phyloP scores from a whole-genome alignment of 2,888 invertebrate species.

The Crocallis elinguaria region DNA sequence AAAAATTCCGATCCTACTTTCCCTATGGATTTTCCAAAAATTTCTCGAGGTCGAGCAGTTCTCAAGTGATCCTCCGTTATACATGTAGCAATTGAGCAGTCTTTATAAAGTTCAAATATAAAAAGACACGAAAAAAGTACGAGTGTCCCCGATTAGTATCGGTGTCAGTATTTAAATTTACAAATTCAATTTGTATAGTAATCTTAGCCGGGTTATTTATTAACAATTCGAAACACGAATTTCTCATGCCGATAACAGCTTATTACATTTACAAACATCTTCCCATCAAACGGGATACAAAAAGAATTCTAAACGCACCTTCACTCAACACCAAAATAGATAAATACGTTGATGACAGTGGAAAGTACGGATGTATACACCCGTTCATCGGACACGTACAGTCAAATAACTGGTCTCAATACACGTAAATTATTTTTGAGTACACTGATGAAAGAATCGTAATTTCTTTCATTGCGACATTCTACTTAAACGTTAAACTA shows the following conservation, averaged over 20 bases:
- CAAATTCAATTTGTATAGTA: slow-evolving; percentile 9
- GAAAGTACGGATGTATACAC: slow-evolving; percentile 41
- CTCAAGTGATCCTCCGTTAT: too few species aligned
- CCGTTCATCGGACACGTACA: not conserved
- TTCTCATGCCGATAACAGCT: slow-evolving; percentile 22
- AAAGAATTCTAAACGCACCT: slow-evolving; percentile 7
- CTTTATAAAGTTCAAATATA: too few species aligned
- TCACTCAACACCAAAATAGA: slow-evolving; percentile 30
- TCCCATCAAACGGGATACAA: slow-evolving; percentile 6
- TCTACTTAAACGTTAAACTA: slow-evolving; percentile 22
- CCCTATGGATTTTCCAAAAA: too few species aligned
- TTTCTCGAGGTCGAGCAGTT: too few species aligned
- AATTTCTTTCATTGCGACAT: not conserved
- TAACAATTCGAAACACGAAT: slow-evolving; percentile 15
- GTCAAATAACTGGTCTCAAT: not conserved
- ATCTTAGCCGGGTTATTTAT: slow-evolving; percentile 10
- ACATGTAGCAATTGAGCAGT: too few species aligned
- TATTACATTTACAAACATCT: slow-evolving; percentile 3
- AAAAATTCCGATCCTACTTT: too few species aligned
- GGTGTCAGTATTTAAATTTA: slow-evolving; percentile 3
- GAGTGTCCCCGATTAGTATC: too few species aligned
- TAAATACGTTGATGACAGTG: slow-evolving; percentile 43
- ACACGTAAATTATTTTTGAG: not conserved
- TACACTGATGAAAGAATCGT: not conserved
- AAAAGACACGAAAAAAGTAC: too few species aligned